Conservation (phyloP, 2,797 vertebrate species). For the Ceryle rudis region DNA sequence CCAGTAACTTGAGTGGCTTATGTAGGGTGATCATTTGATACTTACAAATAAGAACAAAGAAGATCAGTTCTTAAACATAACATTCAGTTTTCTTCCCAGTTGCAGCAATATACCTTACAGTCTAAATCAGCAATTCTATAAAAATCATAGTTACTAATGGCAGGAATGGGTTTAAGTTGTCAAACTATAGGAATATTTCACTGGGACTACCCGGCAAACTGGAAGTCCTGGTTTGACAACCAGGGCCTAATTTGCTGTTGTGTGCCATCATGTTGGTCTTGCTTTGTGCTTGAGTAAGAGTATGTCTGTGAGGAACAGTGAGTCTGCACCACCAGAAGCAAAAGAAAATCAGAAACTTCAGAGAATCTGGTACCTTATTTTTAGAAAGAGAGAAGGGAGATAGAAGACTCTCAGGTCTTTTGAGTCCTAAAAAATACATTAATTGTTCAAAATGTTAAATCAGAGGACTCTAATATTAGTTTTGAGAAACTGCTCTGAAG, state of each 20-base stretch:
- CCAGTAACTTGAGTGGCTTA: background rate
- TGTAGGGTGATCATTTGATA: background rate
- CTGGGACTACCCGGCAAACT: background rate
- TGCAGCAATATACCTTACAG: background rate
- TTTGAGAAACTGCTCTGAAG: slow-evolving; percentile 56
- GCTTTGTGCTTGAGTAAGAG: background rate
- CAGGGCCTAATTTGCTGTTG: background rate
- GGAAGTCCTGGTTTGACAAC: background rate
- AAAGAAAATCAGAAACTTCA: slow-evolving; percentile 33
- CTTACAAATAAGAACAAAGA: background rate
- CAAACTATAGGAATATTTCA: background rate
- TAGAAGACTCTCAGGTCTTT: background rate
- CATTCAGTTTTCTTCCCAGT: background rate
- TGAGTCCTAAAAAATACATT: slow-evolving; percentile 5
- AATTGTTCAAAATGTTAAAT: slow-evolving; percentile 48
- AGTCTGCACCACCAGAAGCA: background rate
- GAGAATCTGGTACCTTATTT: slow-evolving; percentile 24
- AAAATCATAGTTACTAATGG: background rate
- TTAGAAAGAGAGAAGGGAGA: background rate
- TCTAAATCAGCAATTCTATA: background rate
- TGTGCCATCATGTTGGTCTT: background rate
- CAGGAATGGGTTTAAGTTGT: background rate
- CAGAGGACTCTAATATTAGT: background rate
- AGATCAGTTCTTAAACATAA: background rate
- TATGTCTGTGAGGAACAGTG: background rate